Evolutionary conservation across 2,113 vertebrate species (phyloP).

Genomic region (Rafetus swinhoei): DNA sequence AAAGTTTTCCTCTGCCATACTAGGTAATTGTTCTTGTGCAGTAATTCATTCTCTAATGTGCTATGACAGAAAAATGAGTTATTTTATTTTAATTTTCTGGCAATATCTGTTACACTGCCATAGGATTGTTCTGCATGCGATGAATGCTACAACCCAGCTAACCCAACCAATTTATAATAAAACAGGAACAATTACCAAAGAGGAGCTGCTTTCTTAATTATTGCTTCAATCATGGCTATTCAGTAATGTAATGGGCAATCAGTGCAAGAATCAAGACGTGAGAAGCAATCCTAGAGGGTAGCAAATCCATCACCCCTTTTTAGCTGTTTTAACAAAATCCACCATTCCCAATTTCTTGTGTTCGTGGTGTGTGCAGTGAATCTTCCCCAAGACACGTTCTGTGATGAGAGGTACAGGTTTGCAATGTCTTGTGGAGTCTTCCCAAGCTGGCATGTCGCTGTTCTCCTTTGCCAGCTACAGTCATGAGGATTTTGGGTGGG

Average conservation of each 20-base stretch:
- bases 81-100: not conserved
- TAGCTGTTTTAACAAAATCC: conserved; percentile 1
- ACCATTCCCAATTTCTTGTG: not conserved
- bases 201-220: conserved; percentile 56
- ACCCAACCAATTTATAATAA: not conserved
- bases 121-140: not conserved
- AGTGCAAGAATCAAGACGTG: conserved; percentile 52
- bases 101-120: not conserved
- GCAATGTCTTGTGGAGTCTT: not conserved
- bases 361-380: not conserved
- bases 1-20: not conserved
- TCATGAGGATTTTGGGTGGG: not conserved
- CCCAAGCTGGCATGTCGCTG: not conserved
- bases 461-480: not conserved
- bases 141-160: not conserved
- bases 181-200: not conserved
- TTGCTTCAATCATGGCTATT: conserved; percentile 22
- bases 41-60: not conserved
- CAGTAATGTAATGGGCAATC: conserved; percentile 48
- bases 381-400: not conserved
- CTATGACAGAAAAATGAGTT: not conserved
- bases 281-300: conserved; percentile 12
- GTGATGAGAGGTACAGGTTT: not conserved
- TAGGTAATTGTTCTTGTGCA: not conserved
- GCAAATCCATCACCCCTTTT: conserved; percentile 48